Base-by-base conservation (phyloP, 2,797 vertebrate species). In the Trematomus bernacchii region DNA sequence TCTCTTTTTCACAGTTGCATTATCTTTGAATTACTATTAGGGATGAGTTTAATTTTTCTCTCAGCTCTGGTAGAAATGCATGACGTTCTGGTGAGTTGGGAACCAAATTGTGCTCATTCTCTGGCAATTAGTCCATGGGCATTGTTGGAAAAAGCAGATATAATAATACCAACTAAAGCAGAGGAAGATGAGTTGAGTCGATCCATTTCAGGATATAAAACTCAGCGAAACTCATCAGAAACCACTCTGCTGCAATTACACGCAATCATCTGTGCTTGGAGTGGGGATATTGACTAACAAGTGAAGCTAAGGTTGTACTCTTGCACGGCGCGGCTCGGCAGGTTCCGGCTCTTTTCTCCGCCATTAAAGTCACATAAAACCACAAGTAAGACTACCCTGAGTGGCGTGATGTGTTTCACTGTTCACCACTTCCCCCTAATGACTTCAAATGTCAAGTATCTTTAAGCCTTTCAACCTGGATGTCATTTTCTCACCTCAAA, bases 321-420 rank as follows among this genome's bases (percentile, higher is more conserved):
- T 82, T 12, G 4, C 27, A 51, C 12, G 18, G 21, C 44, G 1
- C 0, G 47, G 61, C 67, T 79, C 8, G 1, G 51, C 55, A 67
- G 67, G 79, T 85, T 85, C 72, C 5, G 42, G 48, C 44, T 76
- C 48, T 83, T 83, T 77, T 76, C 67, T 65, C 71, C 27, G 73
- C 83, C 73, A 80, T 86, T 90, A 87, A 85, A 67, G 42, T 80
- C 60, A 75, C 71, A 86, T 86, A 71, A 82, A 86, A 81, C 63
- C 65, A 42, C 33, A 54, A 76, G 68, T 27, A 75, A 73, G 60
- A 69, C 60, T 67, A 68, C 61, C 46, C n/a, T 57, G 44, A 66
- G 77, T 44, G 61, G 59, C 43, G 19, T 62, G 33, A 44, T 70
- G 30, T 58, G 33, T 51, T 60, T 71, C 68, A 43, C 30, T 51